Base-by-base conservation (phyloP, 1,140 invertebrate genomes). In the Euura lappo region DNA sequence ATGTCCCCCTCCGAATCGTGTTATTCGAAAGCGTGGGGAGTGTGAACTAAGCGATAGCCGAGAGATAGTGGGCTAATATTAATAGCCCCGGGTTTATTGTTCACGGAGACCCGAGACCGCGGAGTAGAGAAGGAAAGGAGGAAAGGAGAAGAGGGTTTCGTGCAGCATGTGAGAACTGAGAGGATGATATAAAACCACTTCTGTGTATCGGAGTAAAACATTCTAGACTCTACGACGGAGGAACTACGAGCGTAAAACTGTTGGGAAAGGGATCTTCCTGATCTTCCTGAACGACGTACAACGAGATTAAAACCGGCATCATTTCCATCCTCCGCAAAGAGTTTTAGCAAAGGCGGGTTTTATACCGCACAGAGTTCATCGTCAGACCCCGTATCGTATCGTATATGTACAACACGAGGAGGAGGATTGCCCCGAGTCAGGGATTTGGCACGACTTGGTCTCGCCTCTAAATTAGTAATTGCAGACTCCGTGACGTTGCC, bases 401-500 rank as follows among this genome's bases (percentile, higher is more conserved):
- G 47, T 51, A n/a, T 51, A 78, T 70, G 75, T 79, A 81, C 73
- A 77, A 79, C 77, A 79, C 72, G 81, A 80, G 81, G 84, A 83
- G 81, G 82, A 82, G 80, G 81, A 80, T 81, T 80, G 78, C 77
- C 68, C 71, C 72, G 70, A 64, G 71, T 66, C 79, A 80, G 79
- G 81, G 80, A 83, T 85, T 84, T 82, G 83, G 80, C 83, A 83
- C 83, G 83, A 83, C 82, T 84, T 74, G 81, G 81, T 86, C 84
- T 86, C 84, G 83, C 84, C 84, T 85, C 83, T 83, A 85, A 86
- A 84, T 86, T 84, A 85, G 83, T 86, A 86, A 86, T 86, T 85
- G 83, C 80, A 86, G 83, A 81, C 82, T 85, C 84, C 80, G 79
- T 83, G 83, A 83, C 82, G 79, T 80, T 28, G 28, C 28, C 28